Percentiles rank a stretch among this genome's conserved stretches.
phyloP scores from a whole-genome alignment of 23 tunicate genomes.

The Trididemnum clinides region DNA sequence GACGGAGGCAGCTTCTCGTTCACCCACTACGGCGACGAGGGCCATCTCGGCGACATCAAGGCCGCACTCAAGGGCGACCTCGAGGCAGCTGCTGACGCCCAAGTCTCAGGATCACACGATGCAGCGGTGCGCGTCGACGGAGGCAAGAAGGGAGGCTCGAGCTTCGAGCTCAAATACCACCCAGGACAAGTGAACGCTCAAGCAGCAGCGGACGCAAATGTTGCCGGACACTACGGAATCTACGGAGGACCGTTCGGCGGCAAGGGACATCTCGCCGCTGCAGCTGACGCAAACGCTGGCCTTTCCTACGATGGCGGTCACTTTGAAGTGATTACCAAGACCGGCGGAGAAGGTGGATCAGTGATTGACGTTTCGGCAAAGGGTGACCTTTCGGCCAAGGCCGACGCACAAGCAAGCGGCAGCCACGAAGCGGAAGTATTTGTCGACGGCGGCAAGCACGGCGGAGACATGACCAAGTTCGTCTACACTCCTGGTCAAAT shows the following conservation, averaged over 20 bases:
- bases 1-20: background rate
- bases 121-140: slow-evolving; percentile 1
- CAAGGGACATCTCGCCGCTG: background rate
- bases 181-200: background rate
- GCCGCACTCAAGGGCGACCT: slow-evolving; percentile 6
- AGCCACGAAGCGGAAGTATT: background rate
- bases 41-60: background rate
- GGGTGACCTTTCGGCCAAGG: background rate
- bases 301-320: slow-evolving; percentile 3
- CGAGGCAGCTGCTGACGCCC: background rate
- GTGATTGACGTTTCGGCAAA: background rate
- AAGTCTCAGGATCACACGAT: background rate
- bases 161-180: background rate
- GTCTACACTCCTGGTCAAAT: slow-evolving; percentile 10
- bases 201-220: background rate
- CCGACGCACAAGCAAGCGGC: slow-evolving; percentile 15
- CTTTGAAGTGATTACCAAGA: slow-evolving; percentile 13
- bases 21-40: slow-evolving; percentile 1
- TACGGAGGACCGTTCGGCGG: background rate
- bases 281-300: background rate
- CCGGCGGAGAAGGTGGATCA: background rate
- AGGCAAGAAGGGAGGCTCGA: slow-evolving; percentile 17
- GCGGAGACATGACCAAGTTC: background rate
- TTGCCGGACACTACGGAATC: background rate
- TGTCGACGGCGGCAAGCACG: background rate